These are phyloP conservation scores for Actinia equina DNA, from an alignment of 64 coral and sea anemone species.

Conservation along the genomic window DNA sequence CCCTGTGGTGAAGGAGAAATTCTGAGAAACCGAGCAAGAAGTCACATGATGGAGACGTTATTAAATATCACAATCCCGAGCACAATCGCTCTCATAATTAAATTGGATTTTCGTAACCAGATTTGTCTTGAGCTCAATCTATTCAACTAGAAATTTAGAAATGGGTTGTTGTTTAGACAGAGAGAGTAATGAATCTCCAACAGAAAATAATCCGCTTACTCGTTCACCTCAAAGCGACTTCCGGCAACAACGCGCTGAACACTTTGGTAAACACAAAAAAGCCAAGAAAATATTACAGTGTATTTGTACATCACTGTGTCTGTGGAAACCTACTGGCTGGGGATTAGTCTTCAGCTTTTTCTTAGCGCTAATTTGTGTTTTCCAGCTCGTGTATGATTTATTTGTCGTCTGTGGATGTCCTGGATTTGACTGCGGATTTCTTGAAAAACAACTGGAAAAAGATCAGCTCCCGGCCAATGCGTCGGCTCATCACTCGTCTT, in stretches of 20 bases:
- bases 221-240: not conserved
- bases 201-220: not conserved
- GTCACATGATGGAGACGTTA: too few species aligned
- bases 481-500: not conserved
- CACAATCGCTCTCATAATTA: too few species aligned
- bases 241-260: not conserved
- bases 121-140: too few species aligned
- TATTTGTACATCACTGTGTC: constrained; percentile 3
- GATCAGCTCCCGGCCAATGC: not conserved
- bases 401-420: constrained; percentile 35
- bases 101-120: too few species aligned
- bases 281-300: constrained; percentile 10
- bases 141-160: not conserved
- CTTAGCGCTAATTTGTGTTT: constrained; percentile 29
- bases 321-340: constrained; percentile 44
- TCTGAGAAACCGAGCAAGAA: too few species aligned
- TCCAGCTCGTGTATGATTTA: constrained; percentile 49
- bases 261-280: not conserved
- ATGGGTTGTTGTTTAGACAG: constrained; percentile 1
- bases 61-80: too few species aligned
- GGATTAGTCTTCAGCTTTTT: constrained; percentile 18
- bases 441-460: constrained; percentile 12
- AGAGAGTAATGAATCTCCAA: not conserved
- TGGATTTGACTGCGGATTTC: constrained; percentile 45
- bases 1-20: too few species aligned